Base-by-base conservation (phyloP, 1,140 invertebrate species). In the Rhysida immarginata region DNA sequence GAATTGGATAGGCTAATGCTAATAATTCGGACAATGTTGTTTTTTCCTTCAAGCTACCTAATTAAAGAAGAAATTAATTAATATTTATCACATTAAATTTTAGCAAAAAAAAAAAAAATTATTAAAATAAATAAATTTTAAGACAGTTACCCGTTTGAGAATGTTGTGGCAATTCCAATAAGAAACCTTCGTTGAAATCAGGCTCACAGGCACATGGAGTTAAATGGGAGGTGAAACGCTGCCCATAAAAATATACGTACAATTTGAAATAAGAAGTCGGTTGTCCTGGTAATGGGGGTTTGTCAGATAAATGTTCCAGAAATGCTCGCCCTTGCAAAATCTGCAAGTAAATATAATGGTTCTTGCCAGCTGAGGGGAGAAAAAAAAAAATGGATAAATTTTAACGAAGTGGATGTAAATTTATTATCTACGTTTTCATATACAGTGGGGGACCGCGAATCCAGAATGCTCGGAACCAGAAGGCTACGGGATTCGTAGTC, bases 341-440 rank as follows among this genome's bases (percentile, higher is more conserved):
- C 20, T 46, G 44, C 44, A 46, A 46, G 18, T 46, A 46, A 20
- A 46, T n/a, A n/a, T n/a, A n/a, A n/a, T n/a, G n/a, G n/a, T n/a
- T n/a, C n/a, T n/a, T n/a, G n/a, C n/a, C n/a, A n/a, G n/a, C n/a
- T n/a, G n/a, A n/a, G n/a, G n/a, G n/a, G n/a, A n/a, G n/a, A n/a
- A n/a, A n/a, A n/a, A n/a, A n/a, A n/a, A n/a, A n/a, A n/a, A n/a
- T n/a, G n/a, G n/a, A n/a, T n/a, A n/a, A n/a, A n/a, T n/a, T n/a
- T n/a, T n/a, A n/a, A n/a, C n/a, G n/a, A n/a, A n/a, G n/a, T n/a
- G n/a, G n/a, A n/a, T n/a, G n/a, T n/a, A n/a, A n/a, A n/a, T n/a
- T n/a, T n/a, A n/a, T n/a, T n/a, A n/a, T n/a, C n/a, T n/a, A n/a
- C n/a, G n/a, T n/a, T n/a, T n/a, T n/a, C n/a, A n/a, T n/a, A n/a